These are phyloP conservation scores for Priocnemis perturbator DNA, from an alignment of 2,888 invertebrate genomes.

Conservation along the genomic window DNA sequence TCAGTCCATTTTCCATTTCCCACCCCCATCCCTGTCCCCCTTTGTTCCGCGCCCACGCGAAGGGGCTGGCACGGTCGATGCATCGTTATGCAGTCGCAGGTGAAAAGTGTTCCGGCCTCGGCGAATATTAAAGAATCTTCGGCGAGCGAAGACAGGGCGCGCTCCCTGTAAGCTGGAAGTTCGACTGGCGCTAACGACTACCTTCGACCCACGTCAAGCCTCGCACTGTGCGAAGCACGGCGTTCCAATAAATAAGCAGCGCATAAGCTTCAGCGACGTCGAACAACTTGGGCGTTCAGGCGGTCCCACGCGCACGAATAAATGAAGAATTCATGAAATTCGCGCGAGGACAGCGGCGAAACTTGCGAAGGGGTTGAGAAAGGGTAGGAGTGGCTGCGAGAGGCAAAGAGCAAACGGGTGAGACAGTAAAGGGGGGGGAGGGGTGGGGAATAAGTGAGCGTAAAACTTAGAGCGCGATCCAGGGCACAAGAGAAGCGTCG, in stretches of 20 bases:
- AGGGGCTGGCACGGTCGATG: background rate
- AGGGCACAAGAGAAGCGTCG: background rate
- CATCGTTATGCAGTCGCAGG: background rate
- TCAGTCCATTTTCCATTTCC: background rate
- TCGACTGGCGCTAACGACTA: too few species aligned
- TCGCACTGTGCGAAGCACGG: too few species aligned
- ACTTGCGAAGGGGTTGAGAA: background rate
- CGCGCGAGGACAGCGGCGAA: background rate
- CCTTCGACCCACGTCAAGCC: too few species aligned
- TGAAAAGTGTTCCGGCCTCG: too few species aligned
- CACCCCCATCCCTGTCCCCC: background rate
- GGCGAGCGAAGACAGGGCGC: too few species aligned
- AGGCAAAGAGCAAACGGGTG: too few species aligned
- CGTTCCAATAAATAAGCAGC: too few species aligned
- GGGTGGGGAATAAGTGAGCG: slow-evolving; percentile 22
- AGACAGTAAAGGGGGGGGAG: background rate
- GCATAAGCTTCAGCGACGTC: too few species aligned
- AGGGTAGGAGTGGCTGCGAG: background rate
- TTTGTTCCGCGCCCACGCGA: background rate
- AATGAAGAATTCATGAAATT: slow-evolving; percentile 1
- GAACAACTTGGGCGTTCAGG: too few species aligned
- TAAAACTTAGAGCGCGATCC: slow-evolving; percentile 30
- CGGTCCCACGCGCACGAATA: too few species aligned
- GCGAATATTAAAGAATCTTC: too few species aligned
- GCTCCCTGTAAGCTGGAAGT: too few species aligned